Conservation (phyloP, 2,888 invertebrate genomes). For the Dynastes maya region DNA sequence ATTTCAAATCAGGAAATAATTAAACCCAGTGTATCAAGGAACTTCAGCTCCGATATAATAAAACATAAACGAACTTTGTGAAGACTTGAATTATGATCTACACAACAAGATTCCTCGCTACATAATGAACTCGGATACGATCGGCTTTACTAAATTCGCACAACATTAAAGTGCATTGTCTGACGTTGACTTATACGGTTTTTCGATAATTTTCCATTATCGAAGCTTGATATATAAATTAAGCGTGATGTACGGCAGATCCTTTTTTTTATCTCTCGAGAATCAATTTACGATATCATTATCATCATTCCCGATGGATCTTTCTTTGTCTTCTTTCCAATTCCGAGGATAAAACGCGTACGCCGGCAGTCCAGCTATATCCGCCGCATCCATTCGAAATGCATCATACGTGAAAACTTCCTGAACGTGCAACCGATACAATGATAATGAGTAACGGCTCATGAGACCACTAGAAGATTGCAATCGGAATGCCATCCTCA, state of each 20-base stretch:
- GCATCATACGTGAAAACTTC: constrained; percentile 5
- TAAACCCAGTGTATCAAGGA: too few relatives aligned
- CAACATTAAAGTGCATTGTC: constrained; percentile 8
- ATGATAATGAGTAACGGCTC: constrained; percentile 34
- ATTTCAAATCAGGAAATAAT: too few relatives aligned
- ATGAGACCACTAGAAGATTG: background rate
- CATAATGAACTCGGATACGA: background rate
- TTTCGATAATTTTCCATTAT: constrained; percentile 13
- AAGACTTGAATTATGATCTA: background rate
- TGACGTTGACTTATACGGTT: background rate
- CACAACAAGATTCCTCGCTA: background rate
- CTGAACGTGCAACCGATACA: constrained; percentile 1
- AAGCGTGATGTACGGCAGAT: constrained; percentile 9
- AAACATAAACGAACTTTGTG: too few relatives aligned
- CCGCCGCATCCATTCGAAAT: background rate
- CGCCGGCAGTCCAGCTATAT: background rate
- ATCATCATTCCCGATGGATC: constrained; percentile 17
- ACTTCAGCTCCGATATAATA: too few relatives aligned
- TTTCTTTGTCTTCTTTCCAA: background rate
- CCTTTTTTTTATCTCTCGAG: background rate
- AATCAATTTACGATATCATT: constrained; percentile 39
- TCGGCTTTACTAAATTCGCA: constrained; percentile 1
- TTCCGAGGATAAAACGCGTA: background rate
- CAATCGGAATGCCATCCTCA: constrained; percentile 42
- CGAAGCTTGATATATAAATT: constrained; percentile 16